Base-by-base conservation (phyloP, 2,113 vertebrate genomes). In the Origma solitaria region DNA sequence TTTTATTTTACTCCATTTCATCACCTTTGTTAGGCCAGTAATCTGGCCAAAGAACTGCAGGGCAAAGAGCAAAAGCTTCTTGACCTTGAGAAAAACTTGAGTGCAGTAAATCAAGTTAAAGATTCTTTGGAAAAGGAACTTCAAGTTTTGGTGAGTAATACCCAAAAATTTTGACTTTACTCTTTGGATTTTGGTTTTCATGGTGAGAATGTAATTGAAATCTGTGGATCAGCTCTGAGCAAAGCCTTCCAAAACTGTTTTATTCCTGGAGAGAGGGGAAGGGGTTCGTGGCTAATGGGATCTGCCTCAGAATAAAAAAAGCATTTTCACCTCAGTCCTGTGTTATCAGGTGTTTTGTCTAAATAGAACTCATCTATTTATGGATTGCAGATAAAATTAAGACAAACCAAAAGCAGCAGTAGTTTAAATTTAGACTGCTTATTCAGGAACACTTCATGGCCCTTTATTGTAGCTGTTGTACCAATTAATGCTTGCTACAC, bases 41-140 rank as follows among this genome's bases (percentile, higher is more conserved):
- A 98, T 95, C 78, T 99, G 96, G 97, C 97, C 95, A 98, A 95
- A 93, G 97, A 98, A 84, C 96, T 99, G 94, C 98, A 98, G 95
- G 97, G 83, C 65, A 98, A 97, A 96, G 98, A 98, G 96, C 98
- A 98, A 95, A 98, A 98, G 93, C 96, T 99, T 62, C 90, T 97
- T 83, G 96, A 97, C 51, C 98, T 99, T 94, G 98, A 99, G 96
- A 95, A 98, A 97, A 98, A 88, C 93, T 95, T 99, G 97, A 95
- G 96, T 92, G 96, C 97, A 91, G 96, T 98, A 95, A 98, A 98
- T 92, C 98, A 98, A 97, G 97, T 98, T 86, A 99, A 98, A 92
- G 97, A 98, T 85, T 91, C 97, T 95, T 96, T 99, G 97, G 98
- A 99, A 94, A 97, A 98, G 91, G 98, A 99, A 70, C 98, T 99